Evolutionary conservation across 2,888 invertebrate species (phyloP), one percentile per base, ranked within the genome.

Genomic region (Xanthia icteritia): DNA sequence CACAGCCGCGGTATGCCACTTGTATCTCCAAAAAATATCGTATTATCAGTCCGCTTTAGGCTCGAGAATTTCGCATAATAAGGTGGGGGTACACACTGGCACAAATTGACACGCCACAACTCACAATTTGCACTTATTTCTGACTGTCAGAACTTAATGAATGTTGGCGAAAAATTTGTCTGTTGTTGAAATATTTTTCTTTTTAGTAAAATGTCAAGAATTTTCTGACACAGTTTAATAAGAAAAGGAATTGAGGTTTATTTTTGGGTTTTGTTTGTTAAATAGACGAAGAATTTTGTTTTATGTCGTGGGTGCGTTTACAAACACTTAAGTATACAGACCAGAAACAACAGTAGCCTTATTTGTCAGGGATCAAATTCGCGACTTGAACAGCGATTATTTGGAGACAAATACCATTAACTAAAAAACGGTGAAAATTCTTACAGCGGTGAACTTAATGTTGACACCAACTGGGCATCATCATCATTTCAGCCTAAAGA

Each of bases 101-200:
- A 68, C 80, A 86, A 87, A 86, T 86, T 86, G 80, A 56, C 75
- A 58, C 69, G 64, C 77, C 71, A 70, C 73, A 75, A 72, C 71
- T 71, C 73, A 77, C 79, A 82, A 87, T 86, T 82, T 78, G 73
- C 85, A 83, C 87, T 79, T 69, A 81, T 81, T 84, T 73, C 63
- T 65, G 31, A 45, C 39, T 72, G 77, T 64, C 85, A 77, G 56
- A 71, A 61, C 17, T 39, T 76, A 70, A 73, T 76, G 75, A 76
- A 80, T 73, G 66, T 68, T 48, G 45, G 27, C 68, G 71, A 20
- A 51, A 73, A 72, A 69, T 63, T 69, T 63, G 61, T 27, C 11
- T 54, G 60, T 68, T 61, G 36, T 42, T 15, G 42, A 60, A 54
- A 56, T 67, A 36, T 82, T 66, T 69, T 65, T 76, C n/a, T 15